Percentiles rank a stretch among this genome's conserved stretches.
Evolutionary conservation across 2,888 invertebrate species (phyloP).

Genomic region (Boloria selene): DNA sequence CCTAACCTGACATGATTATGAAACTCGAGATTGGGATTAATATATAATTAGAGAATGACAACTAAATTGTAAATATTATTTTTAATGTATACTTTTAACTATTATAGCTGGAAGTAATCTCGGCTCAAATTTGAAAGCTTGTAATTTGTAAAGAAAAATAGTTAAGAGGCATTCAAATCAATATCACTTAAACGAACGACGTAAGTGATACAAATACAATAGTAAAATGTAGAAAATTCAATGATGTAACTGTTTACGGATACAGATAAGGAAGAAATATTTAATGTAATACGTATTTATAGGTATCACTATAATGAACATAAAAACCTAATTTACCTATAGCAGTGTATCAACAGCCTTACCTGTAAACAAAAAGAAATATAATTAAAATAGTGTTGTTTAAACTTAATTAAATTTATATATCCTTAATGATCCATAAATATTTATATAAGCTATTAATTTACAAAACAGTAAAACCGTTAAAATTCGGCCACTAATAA

Average conservation of each 20-base stretch:
- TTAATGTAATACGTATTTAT: too few species aligned
- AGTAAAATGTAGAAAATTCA: too few species aligned
- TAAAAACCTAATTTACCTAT: neutral
- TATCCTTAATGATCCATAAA: neutral
- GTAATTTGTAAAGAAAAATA: too few species aligned
- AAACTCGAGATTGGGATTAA: slow-evolving; percentile 40
- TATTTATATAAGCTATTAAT: neutral
- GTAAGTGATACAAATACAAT: too few species aligned
- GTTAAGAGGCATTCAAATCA: too few species aligned
- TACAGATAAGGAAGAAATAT: too few species aligned
- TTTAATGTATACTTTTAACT: slow-evolving; percentile 38
- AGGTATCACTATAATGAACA: too few species aligned
- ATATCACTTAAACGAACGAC: too few species aligned
- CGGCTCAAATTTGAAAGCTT: neutral
- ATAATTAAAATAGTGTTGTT: neutral
- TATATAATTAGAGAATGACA: slow-evolving; percentile 52
- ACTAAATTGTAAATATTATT: slow-evolving; percentile 50
- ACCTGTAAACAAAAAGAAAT: slow-evolving; percentile 46
- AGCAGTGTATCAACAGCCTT: slow-evolving; percentile 29
- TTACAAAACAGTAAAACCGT: slow-evolving; percentile 46
- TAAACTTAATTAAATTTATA: neutral
- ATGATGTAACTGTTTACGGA: too few species aligned
- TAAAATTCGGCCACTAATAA: slow-evolving; percentile 49
- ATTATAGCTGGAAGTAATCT: slow-evolving; percentile 33
- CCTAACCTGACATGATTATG: slow-evolving; percentile 43